phyloP scores from a whole-genome alignment of 2,113 vertebrate species.

The Tragelaphus imberbis region DNA sequence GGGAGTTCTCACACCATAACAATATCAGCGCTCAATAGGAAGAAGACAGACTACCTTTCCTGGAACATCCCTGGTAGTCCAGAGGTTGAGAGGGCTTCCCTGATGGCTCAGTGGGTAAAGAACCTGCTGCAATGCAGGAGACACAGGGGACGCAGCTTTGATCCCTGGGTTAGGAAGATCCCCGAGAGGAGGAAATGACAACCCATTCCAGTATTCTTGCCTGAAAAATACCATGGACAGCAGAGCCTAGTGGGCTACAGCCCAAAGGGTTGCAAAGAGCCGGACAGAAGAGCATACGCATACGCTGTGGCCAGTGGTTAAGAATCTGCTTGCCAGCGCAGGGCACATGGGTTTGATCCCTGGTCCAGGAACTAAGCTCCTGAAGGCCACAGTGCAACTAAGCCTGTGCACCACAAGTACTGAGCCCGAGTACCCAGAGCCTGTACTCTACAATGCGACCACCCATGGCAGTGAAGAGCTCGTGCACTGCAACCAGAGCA shows the following conservation, averaged over 20 bases:
- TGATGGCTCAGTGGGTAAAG: neutral
- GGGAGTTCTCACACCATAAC: neutral
- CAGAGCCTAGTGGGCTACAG: neutral
- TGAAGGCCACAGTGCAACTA: neutral
- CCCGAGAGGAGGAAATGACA: neutral
- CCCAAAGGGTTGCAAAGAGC: neutral
- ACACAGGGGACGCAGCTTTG: neutral
- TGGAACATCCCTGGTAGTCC: neutral
- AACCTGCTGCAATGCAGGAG: neutral
- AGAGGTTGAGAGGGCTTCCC: neutral
- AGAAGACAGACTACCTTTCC: neutral
- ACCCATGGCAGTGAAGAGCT: neutral
- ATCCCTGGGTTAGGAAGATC: neutral
- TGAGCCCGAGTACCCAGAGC: neutral
- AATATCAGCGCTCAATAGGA: neutral
- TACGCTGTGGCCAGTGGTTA: neutral
- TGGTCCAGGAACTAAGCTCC: neutral
- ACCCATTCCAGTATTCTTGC: neutral
- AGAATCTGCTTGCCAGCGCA: neutral
- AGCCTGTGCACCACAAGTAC: neutral
- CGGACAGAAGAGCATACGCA: accelerated
- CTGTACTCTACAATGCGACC: neutral
- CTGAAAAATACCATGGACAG: neutral
- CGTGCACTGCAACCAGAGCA: neutral
- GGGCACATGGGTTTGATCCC: neutral